A percentile compares a stretch with the other conserved stretches of the same genome.
Evolutionary conservation across 2,888 invertebrate species (phyloP).

Genomic region (Euzetes globulus): DNA sequence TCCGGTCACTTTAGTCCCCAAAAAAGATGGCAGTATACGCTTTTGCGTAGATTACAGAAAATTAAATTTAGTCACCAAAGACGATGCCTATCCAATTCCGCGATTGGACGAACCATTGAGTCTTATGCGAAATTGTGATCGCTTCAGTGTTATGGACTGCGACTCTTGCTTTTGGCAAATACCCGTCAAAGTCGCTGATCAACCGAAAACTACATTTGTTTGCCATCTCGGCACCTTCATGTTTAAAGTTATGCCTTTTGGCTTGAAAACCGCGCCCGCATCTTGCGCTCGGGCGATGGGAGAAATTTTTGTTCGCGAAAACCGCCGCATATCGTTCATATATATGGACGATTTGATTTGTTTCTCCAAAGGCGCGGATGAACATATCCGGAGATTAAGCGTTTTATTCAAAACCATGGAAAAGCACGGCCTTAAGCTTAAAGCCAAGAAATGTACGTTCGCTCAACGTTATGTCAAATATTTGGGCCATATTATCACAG

Average conservation of each 20-base stretch:
- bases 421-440: not conserved
- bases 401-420: constrained; percentile 37
- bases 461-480: not conserved
- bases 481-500: constrained; percentile 1
- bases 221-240: constrained; percentile 39
- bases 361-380: constrained; percentile 37
- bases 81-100: constrained; percentile 42
- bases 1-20: not conserved
- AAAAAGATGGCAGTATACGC: not conserved
- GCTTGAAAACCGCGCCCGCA: constrained; percentile 39
- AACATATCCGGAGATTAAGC: constrained; percentile 38
- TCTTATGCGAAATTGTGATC: constrained; percentile 35
- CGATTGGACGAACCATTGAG: constrained; percentile 40
- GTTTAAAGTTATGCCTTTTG: constrained; percentile 40
- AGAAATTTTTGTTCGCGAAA: constrained; percentile 38
- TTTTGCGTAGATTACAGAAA: constrained; percentile 37
- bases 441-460: not conserved
- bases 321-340: constrained; percentile 27
- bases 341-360: constrained; percentile 42
- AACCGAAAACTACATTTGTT: constrained; percentile 42
- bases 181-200: constrained; percentile 38
- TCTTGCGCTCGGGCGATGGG: constrained; percentile 41
- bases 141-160: constrained; percentile 38
- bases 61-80: constrained; percentile 40
- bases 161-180: constrained; percentile 42